Percentiles rank a stretch among this genome's conserved stretches.
These are phyloP conservation scores for Arctia plantaginis DNA, from an alignment of 2,888 invertebrate genomes.

Conservation along the genomic window DNA sequence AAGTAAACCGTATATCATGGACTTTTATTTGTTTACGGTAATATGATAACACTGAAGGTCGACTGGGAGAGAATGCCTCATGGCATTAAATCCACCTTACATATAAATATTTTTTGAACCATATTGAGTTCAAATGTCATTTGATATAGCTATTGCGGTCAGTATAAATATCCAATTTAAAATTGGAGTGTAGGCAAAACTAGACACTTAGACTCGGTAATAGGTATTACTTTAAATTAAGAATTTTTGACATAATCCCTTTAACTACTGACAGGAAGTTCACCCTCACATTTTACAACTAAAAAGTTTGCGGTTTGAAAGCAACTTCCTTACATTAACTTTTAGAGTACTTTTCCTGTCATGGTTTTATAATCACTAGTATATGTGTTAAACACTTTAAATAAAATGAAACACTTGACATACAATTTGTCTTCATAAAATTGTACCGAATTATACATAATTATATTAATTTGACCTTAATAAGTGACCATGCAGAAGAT, in stretches of 20 bases:
- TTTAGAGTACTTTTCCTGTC: not conserved
- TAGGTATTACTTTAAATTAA: not conserved
- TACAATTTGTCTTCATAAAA: too few species aligned
- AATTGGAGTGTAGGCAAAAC: not conserved
- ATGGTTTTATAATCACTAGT: not conserved
- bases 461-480: too few species aligned
- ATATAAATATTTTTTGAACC: not conserved
- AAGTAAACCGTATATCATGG: too few species aligned
- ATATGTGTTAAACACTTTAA: not conserved
- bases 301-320: not conserved
- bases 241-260: not conserved
- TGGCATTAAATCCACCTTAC: too few species aligned
- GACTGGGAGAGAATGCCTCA: too few species aligned
- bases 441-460: too few species aligned
- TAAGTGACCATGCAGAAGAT: too few species aligned
- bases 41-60: too few species aligned
- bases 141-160: not conserved
- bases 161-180: not conserved
- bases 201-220: not conserved
- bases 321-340: not conserved
- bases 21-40: too few species aligned
- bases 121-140: not conserved
- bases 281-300: not conserved
- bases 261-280: not conserved
- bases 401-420: not conserved